These are phyloP conservation scores for Pasiphila rectangulata DNA, from an alignment of 2,888 invertebrate genomes.

Conservation along the genomic window DNA sequence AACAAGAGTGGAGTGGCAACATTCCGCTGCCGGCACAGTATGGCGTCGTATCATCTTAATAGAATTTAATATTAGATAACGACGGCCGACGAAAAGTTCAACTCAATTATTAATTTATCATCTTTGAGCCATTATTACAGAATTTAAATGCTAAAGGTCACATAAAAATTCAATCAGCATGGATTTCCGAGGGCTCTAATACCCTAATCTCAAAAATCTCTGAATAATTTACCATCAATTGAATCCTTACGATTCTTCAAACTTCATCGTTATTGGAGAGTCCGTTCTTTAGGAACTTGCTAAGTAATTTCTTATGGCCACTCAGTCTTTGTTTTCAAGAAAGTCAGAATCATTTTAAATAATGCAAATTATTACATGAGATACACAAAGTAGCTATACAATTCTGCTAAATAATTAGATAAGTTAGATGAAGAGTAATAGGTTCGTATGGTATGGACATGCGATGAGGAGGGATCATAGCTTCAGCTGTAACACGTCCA, in stretches of 20 bases:
- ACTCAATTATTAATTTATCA: constrained; percentile 5
- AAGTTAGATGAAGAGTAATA: too few species aligned
- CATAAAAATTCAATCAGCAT: constrained; percentile 16
- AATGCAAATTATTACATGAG: too few species aligned
- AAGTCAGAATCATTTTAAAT: too few species aligned
- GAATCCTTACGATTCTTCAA: constrained; percentile 37
- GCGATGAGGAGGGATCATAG: too few species aligned
- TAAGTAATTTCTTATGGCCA: constrained; percentile 31
- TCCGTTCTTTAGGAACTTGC: constrained; percentile 30
- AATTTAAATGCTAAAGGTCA: constrained; percentile 14
- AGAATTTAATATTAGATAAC: neutral
- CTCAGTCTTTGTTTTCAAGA: constrained; percentile 39
- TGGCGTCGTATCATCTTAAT: too few species aligned
- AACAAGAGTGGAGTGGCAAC: too few species aligned
- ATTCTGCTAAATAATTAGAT: too few species aligned
- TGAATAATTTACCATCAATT: constrained; percentile 50
- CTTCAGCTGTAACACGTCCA: too few species aligned
- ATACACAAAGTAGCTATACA: too few species aligned
- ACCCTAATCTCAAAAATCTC: constrained; percentile 40
- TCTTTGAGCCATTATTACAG: neutral
- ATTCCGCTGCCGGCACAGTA: too few species aligned
- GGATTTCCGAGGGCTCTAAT: constrained; percentile 16
- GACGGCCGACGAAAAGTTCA: neutral
- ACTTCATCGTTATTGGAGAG: constrained; percentile 31
- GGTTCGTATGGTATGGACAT: too few species aligned